Conservation (phyloP, 1,140 invertebrate species). For the Lordiphosa collinella region DNA sequence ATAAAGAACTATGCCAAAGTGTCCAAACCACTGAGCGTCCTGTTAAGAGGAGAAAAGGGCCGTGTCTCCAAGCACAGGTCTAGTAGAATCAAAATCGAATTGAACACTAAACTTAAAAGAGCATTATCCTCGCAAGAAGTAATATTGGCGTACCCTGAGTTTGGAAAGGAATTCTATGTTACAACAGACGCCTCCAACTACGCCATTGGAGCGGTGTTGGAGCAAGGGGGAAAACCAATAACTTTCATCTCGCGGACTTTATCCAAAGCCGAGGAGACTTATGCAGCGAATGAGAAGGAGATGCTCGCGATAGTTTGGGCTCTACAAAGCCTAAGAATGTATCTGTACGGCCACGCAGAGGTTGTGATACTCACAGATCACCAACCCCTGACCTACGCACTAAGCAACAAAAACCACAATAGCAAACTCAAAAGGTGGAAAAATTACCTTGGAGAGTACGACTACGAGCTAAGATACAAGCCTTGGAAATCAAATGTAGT, state of each 20-base stretch:
- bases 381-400: slow-evolving; percentile 60
- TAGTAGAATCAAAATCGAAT: too few relatives aligned
- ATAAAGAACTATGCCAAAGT: too few relatives aligned
- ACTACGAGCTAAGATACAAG: slow-evolving; percentile 78
- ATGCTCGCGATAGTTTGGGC: slow-evolving; percentile 65
- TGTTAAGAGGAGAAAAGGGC: too few relatives aligned
- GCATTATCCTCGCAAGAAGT: too few relatives aligned
- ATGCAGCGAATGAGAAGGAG: too few relatives aligned
- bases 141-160: too few relatives aligned
- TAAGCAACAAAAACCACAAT: slow-evolving; percentile 68
- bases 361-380: slow-evolving; percentile 46
- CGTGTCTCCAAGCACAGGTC: too few relatives aligned
- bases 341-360: slow-evolving; percentile 59
- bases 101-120: too few relatives aligned
- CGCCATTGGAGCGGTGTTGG: too few relatives aligned
- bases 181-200: too few relatives aligned
- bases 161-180: too few relatives aligned
- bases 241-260: slow-evolving; percentile 64
- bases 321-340: slow-evolving; percentile 78
- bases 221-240: slow-evolving; percentile 48
- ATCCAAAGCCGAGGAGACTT: slow-evolving; percentile 40
- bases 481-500: slow-evolving; percentile 62
- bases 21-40: too few relatives aligned
- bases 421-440: slow-evolving; percentile 51
- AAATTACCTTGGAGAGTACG: slow-evolving; percentile 44